A percentile compares a stretch with the other conserved stretches of the same genome.
Conservation (phyloP, 2,113 vertebrate genomes). For the Stigmatopora nigra region DNA sequence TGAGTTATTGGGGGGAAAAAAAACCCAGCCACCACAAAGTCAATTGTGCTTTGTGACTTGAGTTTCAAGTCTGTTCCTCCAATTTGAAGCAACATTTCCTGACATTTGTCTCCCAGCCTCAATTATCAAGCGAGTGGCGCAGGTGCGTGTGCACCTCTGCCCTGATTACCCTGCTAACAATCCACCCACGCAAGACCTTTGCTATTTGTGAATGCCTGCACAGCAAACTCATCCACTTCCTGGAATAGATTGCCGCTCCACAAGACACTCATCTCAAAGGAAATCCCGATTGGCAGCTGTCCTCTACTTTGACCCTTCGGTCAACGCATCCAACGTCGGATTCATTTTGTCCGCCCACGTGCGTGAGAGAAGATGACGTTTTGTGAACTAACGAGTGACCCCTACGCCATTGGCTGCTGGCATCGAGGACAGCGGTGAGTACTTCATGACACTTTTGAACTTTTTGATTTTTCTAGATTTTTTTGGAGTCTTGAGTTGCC, state of each 20-base stretch:
- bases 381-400: constrained; percentile 46
- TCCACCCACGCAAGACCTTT: constrained; percentile 24
- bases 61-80: constrained; percentile 9
- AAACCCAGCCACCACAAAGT: not conserved
- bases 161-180: constrained; percentile 53
- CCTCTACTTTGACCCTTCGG: constrained; percentile 24
- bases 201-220: constrained; percentile 64
- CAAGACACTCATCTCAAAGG: constrained; percentile 28
- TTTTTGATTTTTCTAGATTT: not conserved
- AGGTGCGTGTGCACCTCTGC: constrained; percentile 52
- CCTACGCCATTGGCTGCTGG: constrained; percentile 31
- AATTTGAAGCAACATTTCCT: constrained; percentile 27
- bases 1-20: not conserved
- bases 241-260: constrained; percentile 52
- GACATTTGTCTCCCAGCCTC: constrained; percentile 44
- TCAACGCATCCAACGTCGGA: constrained; percentile 15
- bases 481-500: constrained; percentile 13
- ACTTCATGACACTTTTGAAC: constrained; percentile 1
- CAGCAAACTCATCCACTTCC: constrained; percentile 38
- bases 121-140: constrained; percentile 36
- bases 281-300: constrained; percentile 51
- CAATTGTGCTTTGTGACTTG: constrained; percentile 1
- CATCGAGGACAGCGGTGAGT: constrained; percentile 24
- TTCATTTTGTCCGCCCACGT: constrained; percentile 2
- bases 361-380: constrained; percentile 36